phyloP scores from a whole-genome alignment of 1,140 invertebrate genomes.

The Drosophila ficusphila region DNA sequence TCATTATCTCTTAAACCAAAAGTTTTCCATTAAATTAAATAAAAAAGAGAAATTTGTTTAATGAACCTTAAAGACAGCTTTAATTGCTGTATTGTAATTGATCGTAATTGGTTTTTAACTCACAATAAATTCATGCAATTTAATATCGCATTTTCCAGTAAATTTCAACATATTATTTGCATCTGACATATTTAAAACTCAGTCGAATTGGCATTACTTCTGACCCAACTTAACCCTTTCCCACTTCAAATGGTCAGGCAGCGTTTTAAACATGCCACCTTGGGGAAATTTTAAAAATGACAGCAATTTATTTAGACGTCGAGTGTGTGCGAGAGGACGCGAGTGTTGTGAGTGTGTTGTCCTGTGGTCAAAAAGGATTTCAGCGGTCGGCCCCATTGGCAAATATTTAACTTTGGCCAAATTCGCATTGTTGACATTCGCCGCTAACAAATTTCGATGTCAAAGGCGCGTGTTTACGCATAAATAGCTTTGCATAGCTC shows the following conservation, averaged over 20 bases:
- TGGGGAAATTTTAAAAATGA: constrained; percentile 80
- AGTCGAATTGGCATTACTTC: constrained; percentile 5
- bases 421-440: constrained; percentile 74
- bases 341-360: constrained; percentile 4
- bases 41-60: too few relatives aligned
- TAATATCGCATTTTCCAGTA: too few relatives aligned
- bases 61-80: too few relatives aligned
- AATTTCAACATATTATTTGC: too few relatives aligned
- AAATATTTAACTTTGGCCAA: constrained; percentile 72
- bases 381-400: constrained; percentile 43
- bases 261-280: constrained; percentile 68
- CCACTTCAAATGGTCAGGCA: constrained; percentile 11
- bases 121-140: too few relatives aligned
- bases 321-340: constrained; percentile 10
- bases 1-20: too few relatives aligned
- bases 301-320: constrained; percentile 79
- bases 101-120: too few relatives aligned
- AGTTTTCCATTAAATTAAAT: too few relatives aligned
- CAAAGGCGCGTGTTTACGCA: constrained; percentile 74
- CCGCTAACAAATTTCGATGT: constrained; percentile 59
- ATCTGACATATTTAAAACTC: too few relatives aligned
- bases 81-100: too few relatives aligned
- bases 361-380: constrained; percentile 59
- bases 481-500: constrained; percentile 61
- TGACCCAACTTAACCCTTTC: constrained; percentile 20